A percentile compares a stretch with the other conserved stretches of the same genome.
Conservation (phyloP, 2,113 vertebrate species). For the Dolichotis patagonum region DNA sequence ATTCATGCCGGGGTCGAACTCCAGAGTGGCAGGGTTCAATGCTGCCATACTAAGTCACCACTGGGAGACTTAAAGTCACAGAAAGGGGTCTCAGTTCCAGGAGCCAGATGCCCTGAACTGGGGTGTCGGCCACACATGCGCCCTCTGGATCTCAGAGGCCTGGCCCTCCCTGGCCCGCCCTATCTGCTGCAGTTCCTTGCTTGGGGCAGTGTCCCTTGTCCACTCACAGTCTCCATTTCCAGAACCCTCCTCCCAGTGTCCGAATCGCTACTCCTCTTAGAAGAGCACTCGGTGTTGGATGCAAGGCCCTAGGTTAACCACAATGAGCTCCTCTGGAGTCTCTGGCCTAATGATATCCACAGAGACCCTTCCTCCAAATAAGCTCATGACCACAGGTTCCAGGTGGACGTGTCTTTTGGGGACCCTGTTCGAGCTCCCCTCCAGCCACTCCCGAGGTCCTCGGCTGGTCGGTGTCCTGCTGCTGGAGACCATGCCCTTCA, state of each 20-base stretch:
- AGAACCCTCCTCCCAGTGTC: background rate
- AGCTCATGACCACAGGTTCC: background rate
- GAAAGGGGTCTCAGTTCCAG: background rate
- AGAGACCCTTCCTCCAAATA: background rate
- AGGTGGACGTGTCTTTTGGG: background rate
- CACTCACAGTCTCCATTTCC: background rate
- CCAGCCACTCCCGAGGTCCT: slow-evolving; percentile 92
- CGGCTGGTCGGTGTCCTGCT: background rate
- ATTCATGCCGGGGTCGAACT: slow-evolving; percentile 91
- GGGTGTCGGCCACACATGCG: background rate
- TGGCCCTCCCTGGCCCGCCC: background rate
- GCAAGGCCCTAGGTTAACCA: background rate
- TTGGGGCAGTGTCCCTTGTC: background rate
- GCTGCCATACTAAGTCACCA: background rate
- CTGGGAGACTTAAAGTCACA: background rate
- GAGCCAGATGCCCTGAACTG: background rate
- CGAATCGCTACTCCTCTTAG: background rate
- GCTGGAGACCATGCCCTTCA: slow-evolving; percentile 85
- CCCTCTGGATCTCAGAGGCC: background rate
- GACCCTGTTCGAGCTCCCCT: slow-evolving; percentile 89
- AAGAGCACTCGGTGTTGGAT: background rate
- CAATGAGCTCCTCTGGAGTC: background rate
- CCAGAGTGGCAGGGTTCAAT: background rate
- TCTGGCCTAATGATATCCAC: background rate
- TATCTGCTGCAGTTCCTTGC: background rate